Evolutionary conservation across 2,888 invertebrate genomes (phyloP), one percentile per base, ranked within the genome.

Genomic region (Hyles lineata): DNA sequence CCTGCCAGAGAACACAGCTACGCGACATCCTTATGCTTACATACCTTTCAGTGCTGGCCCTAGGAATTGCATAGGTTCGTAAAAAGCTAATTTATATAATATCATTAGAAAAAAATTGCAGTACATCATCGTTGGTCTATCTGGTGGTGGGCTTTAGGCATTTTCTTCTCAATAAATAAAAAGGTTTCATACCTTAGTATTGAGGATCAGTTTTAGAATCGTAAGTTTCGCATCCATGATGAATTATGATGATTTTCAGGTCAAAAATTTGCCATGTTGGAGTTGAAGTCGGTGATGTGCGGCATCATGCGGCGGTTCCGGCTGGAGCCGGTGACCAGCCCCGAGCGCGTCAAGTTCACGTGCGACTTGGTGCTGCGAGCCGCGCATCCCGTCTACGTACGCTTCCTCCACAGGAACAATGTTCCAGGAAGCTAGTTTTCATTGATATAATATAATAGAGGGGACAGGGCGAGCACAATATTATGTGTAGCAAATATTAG

Each of bases 21-120:
- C 87, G 21, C 89, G 96, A 8, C 96, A 96, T 88, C 95, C 96
- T 0, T 96, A 95, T 77, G 92, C 95, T 0, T 96, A 95, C 81
- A 92, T 96, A 74, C 96, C 96, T 0, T 96, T 96, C 77, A 72
- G 72, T 67, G 59, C 71, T 8, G 71, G 71, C 9, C 61, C 71
- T 11, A 71, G 71, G n/a, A 71, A 71, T 19, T 71, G 71, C 17
- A 71, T 71, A 50, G 71, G 71, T 71, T 21, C n/a, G 63, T 62
- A 59, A 23, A 11, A 17, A 60, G 60, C 23, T 17, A 17, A 17
- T 9, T 60, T 15, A 23, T 60, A 17, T 4, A 23, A 60, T 60
- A 9, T 21, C 3, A 35, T 35, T 9, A 35, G 43, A 3, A 43
- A 43, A 29, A 29, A 11, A 43, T 11, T 11, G 4, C 11, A 43